Base-by-base conservation (phyloP, 1,140 invertebrate species). In the Tribolium madens region DNA sequence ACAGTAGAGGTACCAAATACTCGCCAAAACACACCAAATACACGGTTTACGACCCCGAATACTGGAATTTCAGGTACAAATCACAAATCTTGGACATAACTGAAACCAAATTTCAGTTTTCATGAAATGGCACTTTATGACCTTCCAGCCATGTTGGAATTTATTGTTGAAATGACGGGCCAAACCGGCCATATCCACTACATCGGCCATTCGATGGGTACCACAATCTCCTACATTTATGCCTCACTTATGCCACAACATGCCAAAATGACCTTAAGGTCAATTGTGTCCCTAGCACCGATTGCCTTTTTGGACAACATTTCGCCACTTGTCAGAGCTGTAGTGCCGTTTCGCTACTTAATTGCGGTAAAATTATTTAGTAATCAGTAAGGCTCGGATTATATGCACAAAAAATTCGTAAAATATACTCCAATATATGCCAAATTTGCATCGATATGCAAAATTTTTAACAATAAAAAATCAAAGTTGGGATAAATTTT, bases 251-350 rank as follows among this genome's bases (percentile, higher is more conserved):
- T 77, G 52, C 86, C 87, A 3, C 81, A 86, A 77, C 85, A 87
- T 52, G 81, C 82, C 9, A 85, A 86, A 73, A 75, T 80, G 0
- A 83, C 85, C 78, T 74, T 86, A 10, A 78, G 85, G 81, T 84
- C 86, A 76, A 89, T 93, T 85, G 87, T 90, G 70, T 88, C 87
- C 71, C 83, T 97, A 21, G 94, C 92, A 0, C 95, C 95, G 1
- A 89, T 95, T 0, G 91, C 91, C 0, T 93, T 87, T 80, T 87
- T 94, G 81, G 85, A 87, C 0, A 84, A 94, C 52, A 88, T 94
- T 1, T 90, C 88, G 9, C 75, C 78, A 1, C 12, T 33, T 9
- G 68, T 77, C 26, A 52, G 73, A 47, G 68, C 76, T 12, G 13
- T 77, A 5, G 71, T 75, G 1, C 75, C 81, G 4, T 78, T 80